A percentile compares a stretch with the other conserved stretches of the same genome.
Conservation (phyloP, 2,888 invertebrate species). For the Stictocephala bisonia region DNA sequence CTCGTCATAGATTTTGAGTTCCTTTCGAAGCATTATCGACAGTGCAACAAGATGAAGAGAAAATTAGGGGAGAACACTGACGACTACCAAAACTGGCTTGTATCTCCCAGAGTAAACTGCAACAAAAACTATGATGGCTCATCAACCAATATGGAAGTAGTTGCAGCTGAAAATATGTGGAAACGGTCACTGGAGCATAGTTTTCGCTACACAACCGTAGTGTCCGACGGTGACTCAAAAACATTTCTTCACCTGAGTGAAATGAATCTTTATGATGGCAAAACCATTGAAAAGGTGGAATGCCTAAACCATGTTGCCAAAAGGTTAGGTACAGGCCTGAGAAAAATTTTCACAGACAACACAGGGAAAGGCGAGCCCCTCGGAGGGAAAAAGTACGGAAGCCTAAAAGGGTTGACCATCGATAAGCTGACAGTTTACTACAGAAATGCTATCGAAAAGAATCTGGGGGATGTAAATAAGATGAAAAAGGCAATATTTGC, state of each 20-base stretch:
- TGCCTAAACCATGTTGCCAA: conserved; percentile 53
- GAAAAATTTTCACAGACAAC: conserved; percentile 41
- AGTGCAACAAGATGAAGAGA: background rate
- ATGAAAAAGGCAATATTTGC: too few species aligned
- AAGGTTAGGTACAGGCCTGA: conserved; percentile 47
- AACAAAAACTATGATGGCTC: conserved; percentile 38
- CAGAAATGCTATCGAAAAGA: too few species aligned
- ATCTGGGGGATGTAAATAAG: too few species aligned
- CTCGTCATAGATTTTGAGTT: background rate
- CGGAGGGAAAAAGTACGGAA: conserved; percentile 46
- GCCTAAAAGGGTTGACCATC: conserved; percentile 24
- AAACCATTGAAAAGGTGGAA: conserved; percentile 45
- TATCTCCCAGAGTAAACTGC: conserved; percentile 7
- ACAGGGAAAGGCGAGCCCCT: conserved; percentile 37
- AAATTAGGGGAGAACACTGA: background rate
- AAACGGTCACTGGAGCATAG: conserved; percentile 27
- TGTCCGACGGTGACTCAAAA: conserved; percentile 31
- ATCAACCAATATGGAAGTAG: conserved; percentile 27
- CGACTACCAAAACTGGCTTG: conserved; percentile 24
- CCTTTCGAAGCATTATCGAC: conserved; percentile 1
- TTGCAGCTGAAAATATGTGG: conserved; percentile 36
- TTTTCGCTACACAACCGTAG: conserved; percentile 39
- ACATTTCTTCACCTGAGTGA: conserved; percentile 33
- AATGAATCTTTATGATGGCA: conserved; percentile 11
- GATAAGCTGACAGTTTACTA: conserved; percentile 33